Percentiles rank a stretch among this genome's conserved stretches.
phyloP scores from a whole-genome alignment of 1,140 invertebrate genomes.

The Aphelinus certus region DNA sequence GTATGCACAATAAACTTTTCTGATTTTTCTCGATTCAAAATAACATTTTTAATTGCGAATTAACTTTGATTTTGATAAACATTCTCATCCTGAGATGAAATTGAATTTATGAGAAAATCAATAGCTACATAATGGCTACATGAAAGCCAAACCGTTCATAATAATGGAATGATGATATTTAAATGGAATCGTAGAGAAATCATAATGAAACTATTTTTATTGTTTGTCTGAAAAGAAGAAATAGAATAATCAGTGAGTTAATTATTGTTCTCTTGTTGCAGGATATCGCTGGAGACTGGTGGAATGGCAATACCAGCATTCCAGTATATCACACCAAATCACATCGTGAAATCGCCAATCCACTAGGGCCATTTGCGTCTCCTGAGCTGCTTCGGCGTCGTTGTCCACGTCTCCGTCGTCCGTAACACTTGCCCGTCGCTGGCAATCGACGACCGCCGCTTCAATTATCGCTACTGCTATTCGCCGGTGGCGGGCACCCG shows the following conservation, averaged over 20 bases:
- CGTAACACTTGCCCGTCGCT: slow-evolving; percentile 48
- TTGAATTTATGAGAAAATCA: too few relatives aligned
- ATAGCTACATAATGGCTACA: too few relatives aligned
- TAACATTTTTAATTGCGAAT: too few relatives aligned
- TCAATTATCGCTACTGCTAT: background rate
- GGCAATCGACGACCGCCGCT: slow-evolving; percentile 1
- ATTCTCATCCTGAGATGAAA: too few relatives aligned
- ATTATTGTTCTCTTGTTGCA: slow-evolving; percentile 66
- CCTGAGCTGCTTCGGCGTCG: background rate
- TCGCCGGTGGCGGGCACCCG: slow-evolving; percentile 34
- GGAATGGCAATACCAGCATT: slow-evolving; percentile 88
- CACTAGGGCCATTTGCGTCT: slow-evolving; percentile 71
- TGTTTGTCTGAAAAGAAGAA: too few relatives aligned
- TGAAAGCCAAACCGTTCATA: too few relatives aligned
- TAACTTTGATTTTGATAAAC: too few relatives aligned
- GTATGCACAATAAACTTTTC: too few relatives aligned
- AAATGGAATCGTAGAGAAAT: too few relatives aligned
- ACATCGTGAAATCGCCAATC: slow-evolving; percentile 90
- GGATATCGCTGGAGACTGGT: slow-evolving; percentile 93
- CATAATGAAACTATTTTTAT: too few relatives aligned
- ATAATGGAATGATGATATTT: too few relatives aligned
- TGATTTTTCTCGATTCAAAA: too few relatives aligned
- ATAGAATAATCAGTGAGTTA: background rate
- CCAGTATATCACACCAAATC: slow-evolving; percentile 90
- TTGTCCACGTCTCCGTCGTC: background rate